phyloP scores from a whole-genome alignment of 2,888 invertebrate species.

The Keiferia lycopersicella region DNA sequence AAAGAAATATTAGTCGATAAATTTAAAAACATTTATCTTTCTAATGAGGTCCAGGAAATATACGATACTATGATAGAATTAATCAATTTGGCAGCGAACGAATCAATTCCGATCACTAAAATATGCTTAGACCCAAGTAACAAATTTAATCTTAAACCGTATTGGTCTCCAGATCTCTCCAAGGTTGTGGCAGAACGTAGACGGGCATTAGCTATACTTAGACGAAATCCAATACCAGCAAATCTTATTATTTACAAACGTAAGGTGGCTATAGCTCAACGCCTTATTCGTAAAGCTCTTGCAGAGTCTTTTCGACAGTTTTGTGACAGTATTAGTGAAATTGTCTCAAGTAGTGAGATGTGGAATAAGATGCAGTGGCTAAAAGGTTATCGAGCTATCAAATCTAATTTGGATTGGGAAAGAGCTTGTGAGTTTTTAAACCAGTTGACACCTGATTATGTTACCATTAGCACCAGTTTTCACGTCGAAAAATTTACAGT shows the following conservation, averaged over 20 bases:
- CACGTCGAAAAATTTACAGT: neutral
- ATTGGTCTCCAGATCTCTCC: slow-evolving; percentile 3
- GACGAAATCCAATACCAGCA: slow-evolving; percentile 13
- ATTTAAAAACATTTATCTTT: neutral
- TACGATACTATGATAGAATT: neutral
- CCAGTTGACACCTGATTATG: neutral
- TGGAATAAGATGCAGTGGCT: slow-evolving; percentile 26
- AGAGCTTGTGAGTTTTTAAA: slow-evolving; percentile 6
- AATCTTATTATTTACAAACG: neutral
- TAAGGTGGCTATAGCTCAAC: slow-evolving; percentile 9
- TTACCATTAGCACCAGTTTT: neutral
- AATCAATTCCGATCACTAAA: neutral
- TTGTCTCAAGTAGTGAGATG: slow-evolving; percentile 1
- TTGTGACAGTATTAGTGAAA: slow-evolving; percentile 24
- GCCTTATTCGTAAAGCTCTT: slow-evolving; percentile 19
- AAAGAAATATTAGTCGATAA: slow-evolving; percentile 18
- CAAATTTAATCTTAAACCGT: neutral
- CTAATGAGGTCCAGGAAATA: neutral
- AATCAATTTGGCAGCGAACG: slow-evolving; percentile 7
- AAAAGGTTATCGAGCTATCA: slow-evolving; percentile 22
- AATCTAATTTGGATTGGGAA: slow-evolving; percentile 2
- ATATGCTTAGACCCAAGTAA: neutral
- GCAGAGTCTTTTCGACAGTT: slow-evolving; percentile 19
- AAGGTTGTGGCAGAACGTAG: slow-evolving; percentile 18
- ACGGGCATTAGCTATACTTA: neutral